Evolutionary conservation across 2,888 invertebrate species (phyloP).

Genomic region (Quadroppia sp.): DNA sequence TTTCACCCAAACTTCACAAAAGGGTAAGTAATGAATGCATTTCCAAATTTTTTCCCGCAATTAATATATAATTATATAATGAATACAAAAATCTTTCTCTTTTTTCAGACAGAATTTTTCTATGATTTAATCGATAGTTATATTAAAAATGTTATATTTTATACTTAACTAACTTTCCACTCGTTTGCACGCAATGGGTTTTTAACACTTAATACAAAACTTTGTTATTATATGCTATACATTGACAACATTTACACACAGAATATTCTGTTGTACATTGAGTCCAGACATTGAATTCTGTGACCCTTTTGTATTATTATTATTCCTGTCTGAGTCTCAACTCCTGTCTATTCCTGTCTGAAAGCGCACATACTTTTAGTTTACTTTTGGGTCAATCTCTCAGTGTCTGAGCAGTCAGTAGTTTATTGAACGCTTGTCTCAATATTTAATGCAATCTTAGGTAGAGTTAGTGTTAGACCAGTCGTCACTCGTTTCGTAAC

Average conservation of each 20-base stretch:
- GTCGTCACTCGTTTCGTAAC: background rate
- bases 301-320: constrained; percentile 6
- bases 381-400: background rate
- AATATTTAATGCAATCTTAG: background rate
- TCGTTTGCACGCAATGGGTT: background rate
- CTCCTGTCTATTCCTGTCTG: background rate
- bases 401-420: background rate
- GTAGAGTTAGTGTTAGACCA: background rate
- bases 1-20: background rate
- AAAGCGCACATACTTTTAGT: background rate
- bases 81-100: background rate
- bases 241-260: background rate
- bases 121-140: background rate
- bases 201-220: background rate
- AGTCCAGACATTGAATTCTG: background rate
- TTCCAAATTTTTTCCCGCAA: no score
- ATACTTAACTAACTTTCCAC: background rate
- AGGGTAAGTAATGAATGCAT: background rate
- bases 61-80: background rate
- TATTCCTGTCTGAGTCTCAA: background rate
- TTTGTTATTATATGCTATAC: background rate
- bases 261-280: background rate
- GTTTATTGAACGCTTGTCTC: background rate
- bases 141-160: no score
- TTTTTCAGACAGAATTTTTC: background rate